phyloP scores from a whole-genome alignment of 2,797 vertebrate genomes.

The Oryzias sinensis region DNA sequence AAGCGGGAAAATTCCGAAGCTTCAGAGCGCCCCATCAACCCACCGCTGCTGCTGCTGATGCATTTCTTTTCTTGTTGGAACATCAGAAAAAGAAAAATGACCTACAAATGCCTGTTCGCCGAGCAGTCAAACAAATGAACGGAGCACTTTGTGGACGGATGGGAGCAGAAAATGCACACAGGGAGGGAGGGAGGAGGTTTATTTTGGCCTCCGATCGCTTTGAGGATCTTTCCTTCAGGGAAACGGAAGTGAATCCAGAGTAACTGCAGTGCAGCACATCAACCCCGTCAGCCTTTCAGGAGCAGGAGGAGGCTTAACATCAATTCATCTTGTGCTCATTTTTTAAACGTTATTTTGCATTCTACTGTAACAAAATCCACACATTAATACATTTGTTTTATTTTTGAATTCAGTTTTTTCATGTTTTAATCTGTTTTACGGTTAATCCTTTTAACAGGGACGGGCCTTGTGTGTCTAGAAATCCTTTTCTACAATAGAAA shows the following conservation, averaged over 20 bases:
- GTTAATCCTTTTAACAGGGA: too few relatives aligned
- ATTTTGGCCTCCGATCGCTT: conserved; percentile 26
- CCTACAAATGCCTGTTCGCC: conserved; percentile 52
- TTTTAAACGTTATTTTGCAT: conserved; percentile 23
- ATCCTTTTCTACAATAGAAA: too few relatives aligned
- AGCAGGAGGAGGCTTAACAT: conserved; percentile 51
- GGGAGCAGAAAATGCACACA: conserved; percentile 40
- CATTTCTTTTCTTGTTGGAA: conserved; percentile 45
- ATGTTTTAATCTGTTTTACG: too few relatives aligned
- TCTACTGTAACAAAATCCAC: too few relatives aligned
- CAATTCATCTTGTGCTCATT: conserved; percentile 39
- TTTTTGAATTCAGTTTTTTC: too few relatives aligned
- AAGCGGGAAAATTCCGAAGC: conserved; percentile 55
- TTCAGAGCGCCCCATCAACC: conserved; percentile 30
- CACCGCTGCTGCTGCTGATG: conserved; percentile 57
- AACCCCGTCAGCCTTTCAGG: conserved; percentile 34
- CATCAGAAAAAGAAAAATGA: conserved; percentile 56
- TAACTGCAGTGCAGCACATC: conserved; percentile 51
- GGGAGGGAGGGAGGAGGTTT: conserved; percentile 32
- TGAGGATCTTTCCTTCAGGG: conserved; percentile 48
- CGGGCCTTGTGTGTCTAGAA: too few relatives aligned
- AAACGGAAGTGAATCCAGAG: conserved; percentile 45
- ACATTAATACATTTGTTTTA: too few relatives aligned
- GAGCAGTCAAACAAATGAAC: conserved; percentile 44
- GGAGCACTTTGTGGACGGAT: conserved; percentile 36